phyloP scores from a whole-genome alignment of 2,888 invertebrate genomes.

The Agrypnus murinus region DNA sequence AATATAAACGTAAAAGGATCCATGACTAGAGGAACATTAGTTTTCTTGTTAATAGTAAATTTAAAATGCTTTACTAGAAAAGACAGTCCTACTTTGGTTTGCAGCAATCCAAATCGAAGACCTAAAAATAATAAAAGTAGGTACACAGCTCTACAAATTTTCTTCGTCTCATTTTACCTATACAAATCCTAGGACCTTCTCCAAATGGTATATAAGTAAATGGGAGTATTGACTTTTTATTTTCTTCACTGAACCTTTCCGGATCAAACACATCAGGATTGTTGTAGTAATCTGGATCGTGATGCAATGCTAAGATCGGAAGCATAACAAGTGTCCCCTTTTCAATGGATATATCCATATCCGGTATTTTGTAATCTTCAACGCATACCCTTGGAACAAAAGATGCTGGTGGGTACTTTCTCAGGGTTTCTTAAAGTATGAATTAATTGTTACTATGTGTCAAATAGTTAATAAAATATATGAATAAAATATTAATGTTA shows the following conservation, averaged over 20 bases:
- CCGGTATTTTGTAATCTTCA: constrained; percentile 59
- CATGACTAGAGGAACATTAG: background rate
- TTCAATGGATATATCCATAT: background rate
- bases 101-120: constrained; percentile 53
- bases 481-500: constrained; percentile 55
- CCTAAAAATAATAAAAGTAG: constrained; percentile 42
- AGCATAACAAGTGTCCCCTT: constrained; percentile 8
- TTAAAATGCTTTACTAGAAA: constrained; percentile 47
- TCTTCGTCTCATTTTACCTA: constrained; percentile 61
- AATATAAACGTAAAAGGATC: background rate
- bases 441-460: too few relatives aligned
- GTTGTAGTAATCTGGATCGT: constrained; percentile 45
- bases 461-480: too few relatives aligned
- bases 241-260: constrained; percentile 44
- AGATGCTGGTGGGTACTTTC: constrained; percentile 64
- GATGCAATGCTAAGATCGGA: constrained; percentile 22
- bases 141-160: too few relatives aligned
- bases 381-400: constrained; percentile 55
- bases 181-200: constrained; percentile 63
- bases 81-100: constrained; percentile 52
- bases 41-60: constrained; percentile 44
- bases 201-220: constrained; percentile 61
- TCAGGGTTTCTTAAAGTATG: constrained; percentile 67
- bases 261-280: constrained; percentile 47
- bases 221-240: background rate